phyloP scores from a whole-genome alignment of 64 coral and sea anemone species.

The Pocillopora verrucosa region DNA sequence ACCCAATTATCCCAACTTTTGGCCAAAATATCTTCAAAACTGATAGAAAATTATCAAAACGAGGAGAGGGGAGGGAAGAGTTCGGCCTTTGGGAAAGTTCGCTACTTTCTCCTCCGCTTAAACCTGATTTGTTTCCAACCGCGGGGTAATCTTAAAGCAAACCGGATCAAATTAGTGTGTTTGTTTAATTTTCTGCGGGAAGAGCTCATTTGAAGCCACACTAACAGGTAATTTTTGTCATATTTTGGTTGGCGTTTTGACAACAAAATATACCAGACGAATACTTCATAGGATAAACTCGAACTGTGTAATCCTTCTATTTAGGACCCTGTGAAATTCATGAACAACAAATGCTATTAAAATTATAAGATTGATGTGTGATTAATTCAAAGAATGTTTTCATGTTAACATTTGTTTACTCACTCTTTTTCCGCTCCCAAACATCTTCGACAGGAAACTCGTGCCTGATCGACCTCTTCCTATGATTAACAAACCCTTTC shows the following conservation, averaged over 20 bases:
- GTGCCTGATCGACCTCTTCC: conserved; percentile 23
- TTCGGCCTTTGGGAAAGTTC: too few relatives aligned
- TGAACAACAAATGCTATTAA: too few relatives aligned
- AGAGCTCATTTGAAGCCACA: background rate
- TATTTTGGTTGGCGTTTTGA: background rate
- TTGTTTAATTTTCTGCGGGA: background rate
- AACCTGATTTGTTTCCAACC: too few relatives aligned
- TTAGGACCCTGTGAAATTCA: too few relatives aligned
- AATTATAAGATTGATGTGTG: too few relatives aligned
- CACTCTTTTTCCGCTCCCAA: conserved; percentile 1
- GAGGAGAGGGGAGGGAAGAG: too few relatives aligned
- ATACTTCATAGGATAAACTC: background rate
- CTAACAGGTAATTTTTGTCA: background rate
- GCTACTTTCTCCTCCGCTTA: too few relatives aligned
- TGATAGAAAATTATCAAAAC: too few relatives aligned
- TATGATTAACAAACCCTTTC: conserved; percentile 26
- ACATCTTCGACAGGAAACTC: conserved; percentile 32
- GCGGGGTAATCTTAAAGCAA: too few relatives aligned
- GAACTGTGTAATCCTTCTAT: background rate
- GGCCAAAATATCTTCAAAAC: too few relatives aligned
- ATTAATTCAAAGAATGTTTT: background rate
- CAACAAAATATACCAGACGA: background rate
- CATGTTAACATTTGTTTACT: background rate
- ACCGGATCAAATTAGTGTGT: too few relatives aligned
- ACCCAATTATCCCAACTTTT: too few relatives aligned